Conservation (phyloP, 2,888 invertebrate species). For the Synergus japonicus region DNA sequence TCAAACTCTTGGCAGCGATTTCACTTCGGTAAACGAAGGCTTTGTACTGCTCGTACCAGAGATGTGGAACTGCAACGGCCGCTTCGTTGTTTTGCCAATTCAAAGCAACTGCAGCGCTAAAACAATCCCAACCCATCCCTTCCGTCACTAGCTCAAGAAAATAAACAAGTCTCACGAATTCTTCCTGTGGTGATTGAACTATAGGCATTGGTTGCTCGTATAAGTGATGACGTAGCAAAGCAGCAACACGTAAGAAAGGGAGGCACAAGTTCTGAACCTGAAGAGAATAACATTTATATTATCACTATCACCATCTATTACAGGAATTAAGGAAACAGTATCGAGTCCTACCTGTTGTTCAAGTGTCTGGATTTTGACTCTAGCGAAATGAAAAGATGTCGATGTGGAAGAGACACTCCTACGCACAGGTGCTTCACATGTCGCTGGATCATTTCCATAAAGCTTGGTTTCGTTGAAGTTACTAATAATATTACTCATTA, state of each 20-base stretch:
- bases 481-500: constrained; percentile 66
- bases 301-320: background rate
- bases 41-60: constrained; percentile 86
- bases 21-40: constrained; percentile 79
- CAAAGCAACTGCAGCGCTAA: constrained; percentile 82
- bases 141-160: constrained; percentile 87
- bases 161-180: constrained; percentile 88
- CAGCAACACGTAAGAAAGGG: constrained; percentile 90
- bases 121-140: constrained; percentile 83
- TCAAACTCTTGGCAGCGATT: constrained; percentile 83
- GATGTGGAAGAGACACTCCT: constrained; percentile 60
- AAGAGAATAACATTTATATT: constrained; percentile 37
- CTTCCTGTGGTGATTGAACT: constrained; percentile 82
- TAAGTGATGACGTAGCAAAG: constrained; percentile 89
- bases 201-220: constrained; percentile 88
- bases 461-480: constrained; percentile 67
- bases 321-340: background rate
- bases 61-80: constrained; percentile 79
- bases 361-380: constrained; percentile 49
- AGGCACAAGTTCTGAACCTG: constrained; percentile 89
- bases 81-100: constrained; percentile 80
- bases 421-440: constrained; percentile 28
- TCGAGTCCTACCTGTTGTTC: constrained; percentile 50
- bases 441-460: constrained; percentile 60
- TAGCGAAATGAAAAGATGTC: constrained; percentile 43